These are phyloP conservation scores for Eucera pruinosa DNA, from an alignment of 2,888 invertebrate species.

Conservation along the genomic window DNA sequence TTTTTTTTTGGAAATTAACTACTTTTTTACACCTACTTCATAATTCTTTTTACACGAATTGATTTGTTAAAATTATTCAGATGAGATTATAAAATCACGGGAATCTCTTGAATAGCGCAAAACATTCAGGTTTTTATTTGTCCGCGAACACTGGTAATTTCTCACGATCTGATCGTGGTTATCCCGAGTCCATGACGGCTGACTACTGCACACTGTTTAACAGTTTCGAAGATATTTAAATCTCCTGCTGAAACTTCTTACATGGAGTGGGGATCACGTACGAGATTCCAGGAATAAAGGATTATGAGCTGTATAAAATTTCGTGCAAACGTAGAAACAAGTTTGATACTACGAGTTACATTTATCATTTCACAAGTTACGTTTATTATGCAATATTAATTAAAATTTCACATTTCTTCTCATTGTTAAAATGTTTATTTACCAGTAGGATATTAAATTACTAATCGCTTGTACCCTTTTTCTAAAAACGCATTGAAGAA, in stretches of 20 bases:
- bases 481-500: not conserved
- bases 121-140: conserved; percentile 11
- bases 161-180: conserved; percentile 43
- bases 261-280: conserved; percentile 51
- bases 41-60: not conserved
- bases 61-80: not conserved
- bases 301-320: conserved; percentile 23
- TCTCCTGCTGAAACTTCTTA: conserved; percentile 40
- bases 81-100: not conserved
- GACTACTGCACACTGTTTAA: conserved; percentile 52
- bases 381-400: too few species aligned
- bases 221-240: conserved; percentile 65
- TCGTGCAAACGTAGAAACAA: not conserved
- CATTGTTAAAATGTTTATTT: not conserved
- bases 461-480: not conserved
- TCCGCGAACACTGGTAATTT: conserved; percentile 24
- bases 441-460: not conserved
- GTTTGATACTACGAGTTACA: not conserved
- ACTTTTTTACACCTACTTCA: not conserved
- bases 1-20: too few species aligned
- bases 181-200: conserved; percentile 29
- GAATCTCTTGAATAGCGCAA: not conserved
- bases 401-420: not conserved
- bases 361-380: not conserved
- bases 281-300: conserved; percentile 24